A percentile compares a stretch with the other conserved stretches of the same genome.
Conservation (phyloP, 2,888 invertebrate species). For the Cataglyphis albicans region DNA sequence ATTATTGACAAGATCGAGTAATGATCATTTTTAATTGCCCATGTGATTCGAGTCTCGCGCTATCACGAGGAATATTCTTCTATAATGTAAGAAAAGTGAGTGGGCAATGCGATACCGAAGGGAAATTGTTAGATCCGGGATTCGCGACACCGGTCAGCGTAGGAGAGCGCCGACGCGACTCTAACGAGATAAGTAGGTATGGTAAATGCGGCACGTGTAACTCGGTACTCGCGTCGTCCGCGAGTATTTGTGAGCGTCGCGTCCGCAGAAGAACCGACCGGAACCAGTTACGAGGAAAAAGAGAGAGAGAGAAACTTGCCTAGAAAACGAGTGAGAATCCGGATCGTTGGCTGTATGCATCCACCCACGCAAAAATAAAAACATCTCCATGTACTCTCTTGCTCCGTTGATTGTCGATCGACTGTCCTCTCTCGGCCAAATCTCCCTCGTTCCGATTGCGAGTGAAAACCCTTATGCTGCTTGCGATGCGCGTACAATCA, state of each 20-base stretch:
- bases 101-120: background rate
- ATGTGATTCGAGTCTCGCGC: constrained; percentile 1
- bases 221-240: constrained; percentile 3
- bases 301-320: constrained; percentile 66
- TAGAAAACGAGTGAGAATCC: constrained; percentile 76
- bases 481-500: constrained; percentile 24
- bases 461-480: constrained; percentile 38
- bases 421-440: constrained; percentile 28
- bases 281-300: constrained; percentile 46
- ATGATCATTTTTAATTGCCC: constrained; percentile 4
- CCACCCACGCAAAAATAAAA: constrained; percentile 77
- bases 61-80: constrained; percentile 24
- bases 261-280: constrained; percentile 42
- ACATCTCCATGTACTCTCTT: constrained; percentile 57
- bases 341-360: constrained; percentile 79
- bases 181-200: constrained; percentile 74
- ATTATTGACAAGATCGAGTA: constrained; percentile 31
- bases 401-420: background rate
- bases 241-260: constrained; percentile 53
- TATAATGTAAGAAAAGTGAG: background rate
- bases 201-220: constrained; percentile 68
- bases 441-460: constrained; percentile 35
- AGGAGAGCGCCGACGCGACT: constrained; percentile 71
- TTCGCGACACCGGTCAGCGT: constrained; percentile 69
- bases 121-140: constrained; percentile 68